Evolutionary conservation across 1,140 invertebrate species (phyloP), one percentile per base, ranked within the genome.

Genomic region (Caerostris darwini): DNA sequence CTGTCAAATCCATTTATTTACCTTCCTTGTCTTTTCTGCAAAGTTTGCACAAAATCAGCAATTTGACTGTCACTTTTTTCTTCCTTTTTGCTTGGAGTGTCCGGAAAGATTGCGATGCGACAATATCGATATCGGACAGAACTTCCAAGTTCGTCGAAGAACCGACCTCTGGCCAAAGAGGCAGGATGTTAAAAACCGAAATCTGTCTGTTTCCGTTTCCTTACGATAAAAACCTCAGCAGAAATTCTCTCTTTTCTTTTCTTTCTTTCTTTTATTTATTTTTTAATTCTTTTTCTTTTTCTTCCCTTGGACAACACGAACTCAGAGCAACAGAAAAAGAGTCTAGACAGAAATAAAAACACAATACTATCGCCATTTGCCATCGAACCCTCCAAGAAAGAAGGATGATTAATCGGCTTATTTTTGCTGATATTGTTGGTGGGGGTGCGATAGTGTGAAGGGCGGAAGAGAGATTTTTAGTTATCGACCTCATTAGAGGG

Each of bases 131-230:
- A 77, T 77, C 69, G 69, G 69, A 77, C 69, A 77, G 69, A 77
- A 10, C 69, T 53, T 3, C 7, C 34, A 10, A 77, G 7, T 77
- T 77, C 69, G 69, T 53, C 69, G 69, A 77, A 77, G 69, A 77
- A 4, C 34, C 10, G 69, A 77, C 69, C 69, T 77, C 69, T 77
- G 69, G 69, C 34, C 69, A 77, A 12, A 77, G 34, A 77, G 34
- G 69, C 69, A 77, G 69, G 69, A 77, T 77, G 69, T 77, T 77
- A 77, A 77, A 77, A 77, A 77, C 69, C 34, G 69, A 77, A 77
- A 77, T 77, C 69, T 77, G 69, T 77, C 69, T 77, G 69, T 77
- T 77, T 77, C 69, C 69, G 69, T 34, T 77, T 77, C 69, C 69
- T 34, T 12, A 19, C 12, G 69, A 77, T 77, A 77, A 77, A 77